Evolutionary conservation across 1,140 invertebrate species (phyloP).

Genomic region (Cepaea nemoralis): DNA sequence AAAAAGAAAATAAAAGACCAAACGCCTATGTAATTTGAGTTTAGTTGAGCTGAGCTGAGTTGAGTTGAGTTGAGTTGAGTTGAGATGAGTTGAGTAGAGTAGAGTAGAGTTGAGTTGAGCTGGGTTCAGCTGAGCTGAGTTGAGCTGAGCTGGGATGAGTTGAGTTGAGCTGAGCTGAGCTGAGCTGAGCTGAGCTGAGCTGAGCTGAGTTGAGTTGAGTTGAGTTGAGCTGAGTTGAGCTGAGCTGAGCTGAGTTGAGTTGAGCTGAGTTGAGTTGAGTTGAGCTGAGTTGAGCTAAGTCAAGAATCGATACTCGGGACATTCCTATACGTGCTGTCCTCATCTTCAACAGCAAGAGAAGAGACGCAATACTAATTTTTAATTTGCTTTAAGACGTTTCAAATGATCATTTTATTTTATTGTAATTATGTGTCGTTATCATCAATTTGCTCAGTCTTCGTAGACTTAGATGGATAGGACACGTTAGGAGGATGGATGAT

Average conservation of each 20-base stretch:
- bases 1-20: too few relatives aligned
- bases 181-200: background rate
- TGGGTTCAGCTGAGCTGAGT: background rate
- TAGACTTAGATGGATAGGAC: too few relatives aligned
- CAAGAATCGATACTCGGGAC: too few relatives aligned
- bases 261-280: constrained; percentile 12
- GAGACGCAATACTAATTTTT: too few relatives aligned
- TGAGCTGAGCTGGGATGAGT: constrained; percentile 3
- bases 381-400: too few relatives aligned
- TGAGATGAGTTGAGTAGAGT: background rate
- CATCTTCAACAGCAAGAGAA: too few relatives aligned
- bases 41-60: constrained; percentile 4
- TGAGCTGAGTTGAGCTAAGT: background rate
- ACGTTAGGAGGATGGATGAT: too few relatives aligned
- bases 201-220: constrained; percentile 12
- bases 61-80: background rate
- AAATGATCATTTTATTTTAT: too few relatives aligned
- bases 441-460: too few relatives aligned
- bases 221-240: constrained; percentile 7
- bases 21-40: too few relatives aligned
- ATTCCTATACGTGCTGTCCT: too few relatives aligned
- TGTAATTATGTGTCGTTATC: too few relatives aligned
- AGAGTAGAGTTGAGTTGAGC: background rate
- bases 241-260: background rate
- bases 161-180: constrained; percentile 5